A percentile compares a stretch with the other conserved stretches of the same genome.
Evolutionary conservation across 1,140 invertebrate genomes (phyloP).

Genomic region (Caenorhabditis remanei): DNA sequence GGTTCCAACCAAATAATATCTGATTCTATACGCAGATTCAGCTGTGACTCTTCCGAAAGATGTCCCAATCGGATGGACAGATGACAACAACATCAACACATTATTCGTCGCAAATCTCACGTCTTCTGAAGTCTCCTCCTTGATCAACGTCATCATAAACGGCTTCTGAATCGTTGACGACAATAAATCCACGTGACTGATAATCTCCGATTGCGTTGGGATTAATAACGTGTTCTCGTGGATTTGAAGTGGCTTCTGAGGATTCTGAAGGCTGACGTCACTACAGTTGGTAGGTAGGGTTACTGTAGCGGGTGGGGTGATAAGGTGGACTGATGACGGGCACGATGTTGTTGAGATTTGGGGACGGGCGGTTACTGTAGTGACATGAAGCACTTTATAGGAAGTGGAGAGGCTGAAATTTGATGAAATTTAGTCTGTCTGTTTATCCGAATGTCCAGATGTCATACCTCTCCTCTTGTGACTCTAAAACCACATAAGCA

Average conservation of each 20-base stretch:
- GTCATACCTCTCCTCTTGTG: neutral
- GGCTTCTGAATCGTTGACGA: neutral
- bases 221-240: neutral
- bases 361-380: neutral
- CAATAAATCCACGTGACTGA: conserved; percentile 24
- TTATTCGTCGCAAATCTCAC: neutral
- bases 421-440: too few species aligned
- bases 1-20: conserved; percentile 27
- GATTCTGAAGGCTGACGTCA: neutral
- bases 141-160: conserved; percentile 36
- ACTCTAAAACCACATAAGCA: neutral
- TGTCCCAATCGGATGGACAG: neutral
- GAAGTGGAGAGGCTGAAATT: neutral
- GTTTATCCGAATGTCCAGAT: too few species aligned
- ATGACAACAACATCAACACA: conserved; percentile 14
- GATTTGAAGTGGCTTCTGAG: neutral
- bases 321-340: neutral
- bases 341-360: neutral
- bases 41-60: conserved; percentile 23
- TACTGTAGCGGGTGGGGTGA: conserved; percentile 10
- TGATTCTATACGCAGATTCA: conserved; percentile 13
- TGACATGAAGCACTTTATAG: conserved; percentile 9
- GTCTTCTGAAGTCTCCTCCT: conserved; percentile 27
- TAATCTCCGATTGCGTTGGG: neutral
- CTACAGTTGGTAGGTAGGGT: neutral